Evolutionary conservation across 2,888 invertebrate genomes (phyloP).

Genomic region (Polydrusus tereticollis): DNA sequence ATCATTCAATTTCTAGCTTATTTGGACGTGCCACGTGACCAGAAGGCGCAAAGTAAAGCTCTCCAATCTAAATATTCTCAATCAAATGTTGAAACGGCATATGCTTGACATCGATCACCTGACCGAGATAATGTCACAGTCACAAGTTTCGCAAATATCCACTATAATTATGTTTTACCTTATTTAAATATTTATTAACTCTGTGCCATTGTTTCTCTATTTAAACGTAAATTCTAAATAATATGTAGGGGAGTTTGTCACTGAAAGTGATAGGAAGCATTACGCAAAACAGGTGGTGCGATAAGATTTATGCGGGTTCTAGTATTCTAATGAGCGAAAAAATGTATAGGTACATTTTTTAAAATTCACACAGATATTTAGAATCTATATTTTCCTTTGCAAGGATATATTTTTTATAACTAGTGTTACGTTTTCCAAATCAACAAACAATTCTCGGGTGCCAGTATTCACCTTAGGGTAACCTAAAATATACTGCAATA

Average conservation of each 20-base stretch:
- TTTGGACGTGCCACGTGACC: conserved; percentile 4
- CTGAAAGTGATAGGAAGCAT: not conserved
- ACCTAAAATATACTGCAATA: no score
- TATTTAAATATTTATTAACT: conserved; percentile 10
- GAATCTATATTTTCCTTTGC: no score
- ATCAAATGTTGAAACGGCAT: not conserved
- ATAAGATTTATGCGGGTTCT: not conserved
- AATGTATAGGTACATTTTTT: no score
- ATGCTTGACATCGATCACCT: conserved; percentile 9
- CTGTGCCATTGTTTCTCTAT: not conserved
- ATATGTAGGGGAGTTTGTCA: not conserved
- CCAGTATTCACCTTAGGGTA: no score
- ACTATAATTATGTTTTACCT: not conserved
- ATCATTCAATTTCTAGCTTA: not conserved
- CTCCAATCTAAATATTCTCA: not conserved
- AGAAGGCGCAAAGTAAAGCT: not conserved
- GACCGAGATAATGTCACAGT: not conserved
- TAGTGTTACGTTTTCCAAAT: no score
- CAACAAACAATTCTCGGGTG: no score
- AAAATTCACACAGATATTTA: no score
- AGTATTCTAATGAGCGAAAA: no score
- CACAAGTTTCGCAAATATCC: not conserved
- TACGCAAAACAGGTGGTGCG: conserved; percentile 5
- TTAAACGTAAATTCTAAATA: not conserved
- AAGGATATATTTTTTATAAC: no score